These are phyloP conservation scores for Dryococelus australis DNA, from an alignment of 2,888 invertebrate genomes.

Conservation along the genomic window DNA sequence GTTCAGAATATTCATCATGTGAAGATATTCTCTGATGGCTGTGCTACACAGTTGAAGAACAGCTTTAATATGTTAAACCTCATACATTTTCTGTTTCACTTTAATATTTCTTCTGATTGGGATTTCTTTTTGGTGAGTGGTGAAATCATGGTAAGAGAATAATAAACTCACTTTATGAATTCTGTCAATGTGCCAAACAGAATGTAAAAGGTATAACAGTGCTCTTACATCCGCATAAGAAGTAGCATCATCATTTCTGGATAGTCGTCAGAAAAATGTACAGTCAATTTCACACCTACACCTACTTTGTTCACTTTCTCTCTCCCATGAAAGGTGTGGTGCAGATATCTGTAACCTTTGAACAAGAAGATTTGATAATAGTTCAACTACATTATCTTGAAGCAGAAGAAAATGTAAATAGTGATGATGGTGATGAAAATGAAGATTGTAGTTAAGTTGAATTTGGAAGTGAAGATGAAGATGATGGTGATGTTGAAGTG, in stretches of 20 bases:
- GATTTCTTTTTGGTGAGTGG: not conserved
- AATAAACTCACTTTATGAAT: not conserved
- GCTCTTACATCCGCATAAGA: not conserved
- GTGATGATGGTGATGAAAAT: not conserved
- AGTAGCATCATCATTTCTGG: not conserved
- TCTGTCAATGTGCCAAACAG: not conserved
- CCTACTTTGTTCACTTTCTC: not conserved
- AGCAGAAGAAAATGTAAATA: not conserved
- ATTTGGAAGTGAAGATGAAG: not conserved
- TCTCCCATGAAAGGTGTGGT: not conserved
- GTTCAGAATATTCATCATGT: too few species aligned
- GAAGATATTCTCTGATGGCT: not conserved
- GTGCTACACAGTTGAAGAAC: not conserved
- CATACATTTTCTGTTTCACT: not conserved
- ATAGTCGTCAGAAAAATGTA: not conserved
- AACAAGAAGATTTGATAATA: not conserved
- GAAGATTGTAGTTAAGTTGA: not conserved
- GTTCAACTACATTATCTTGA: not conserved
- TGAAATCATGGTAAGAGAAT: not conserved
- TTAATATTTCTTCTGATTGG: not conserved
- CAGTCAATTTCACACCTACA: too few species aligned
- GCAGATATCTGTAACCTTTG: not conserved
- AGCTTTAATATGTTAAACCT: not conserved
- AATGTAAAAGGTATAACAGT: not conserved
- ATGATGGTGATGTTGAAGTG: not conserved